These are phyloP conservation scores for Nesometra sesokonis DNA, from an alignment of 35 echinoderm and acorn worm species.

Conservation along the genomic window DNA sequence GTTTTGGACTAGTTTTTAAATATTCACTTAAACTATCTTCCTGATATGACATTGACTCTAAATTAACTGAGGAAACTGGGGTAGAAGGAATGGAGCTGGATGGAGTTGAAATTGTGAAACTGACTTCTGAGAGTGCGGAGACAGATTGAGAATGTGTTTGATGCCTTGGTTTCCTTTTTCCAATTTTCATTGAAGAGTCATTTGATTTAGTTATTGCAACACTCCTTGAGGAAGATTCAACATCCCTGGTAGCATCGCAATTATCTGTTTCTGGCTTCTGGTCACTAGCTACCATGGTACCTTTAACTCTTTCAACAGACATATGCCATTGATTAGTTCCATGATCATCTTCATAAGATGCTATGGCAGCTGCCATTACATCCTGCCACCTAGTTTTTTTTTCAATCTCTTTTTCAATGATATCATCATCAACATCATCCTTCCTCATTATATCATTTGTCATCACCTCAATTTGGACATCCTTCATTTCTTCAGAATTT, in stretches of 20 bases:
- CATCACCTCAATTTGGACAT: not conserved
- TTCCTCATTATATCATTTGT: not conserved
- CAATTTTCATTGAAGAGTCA: slow-evolving; percentile 2
- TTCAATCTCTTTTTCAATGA: slow-evolving; percentile 8
- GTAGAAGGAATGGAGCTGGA: slow-evolving; percentile 34
- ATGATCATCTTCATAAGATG: slow-evolving; percentile 55
- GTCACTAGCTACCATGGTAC: not conserved
- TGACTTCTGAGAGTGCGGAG: slow-evolving; percentile 15
- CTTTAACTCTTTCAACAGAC: not conserved
- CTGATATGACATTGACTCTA: not conserved
- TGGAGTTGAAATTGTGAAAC: slow-evolving; percentile 79
- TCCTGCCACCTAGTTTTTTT: slow-evolving; percentile 35
- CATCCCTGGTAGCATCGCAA: not conserved
- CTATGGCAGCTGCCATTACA: slow-evolving; percentile 36
- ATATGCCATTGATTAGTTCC: slow-evolving; percentile 8
- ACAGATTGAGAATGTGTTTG: not conserved
- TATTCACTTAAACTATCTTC: not conserved
- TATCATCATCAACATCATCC: too few species aligned
- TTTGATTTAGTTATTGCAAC: slow-evolving; percentile 7
- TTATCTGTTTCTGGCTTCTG: not conserved
- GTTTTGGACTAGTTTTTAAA: not conserved
- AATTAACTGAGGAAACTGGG: slow-evolving; percentile 30
- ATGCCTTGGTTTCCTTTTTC: not conserved
- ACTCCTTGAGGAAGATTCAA: not conserved
- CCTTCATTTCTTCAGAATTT: not conserved